Evolutionary conservation across 2,888 invertebrate species (phyloP).

Genomic region (Rotaria sp.): DNA sequence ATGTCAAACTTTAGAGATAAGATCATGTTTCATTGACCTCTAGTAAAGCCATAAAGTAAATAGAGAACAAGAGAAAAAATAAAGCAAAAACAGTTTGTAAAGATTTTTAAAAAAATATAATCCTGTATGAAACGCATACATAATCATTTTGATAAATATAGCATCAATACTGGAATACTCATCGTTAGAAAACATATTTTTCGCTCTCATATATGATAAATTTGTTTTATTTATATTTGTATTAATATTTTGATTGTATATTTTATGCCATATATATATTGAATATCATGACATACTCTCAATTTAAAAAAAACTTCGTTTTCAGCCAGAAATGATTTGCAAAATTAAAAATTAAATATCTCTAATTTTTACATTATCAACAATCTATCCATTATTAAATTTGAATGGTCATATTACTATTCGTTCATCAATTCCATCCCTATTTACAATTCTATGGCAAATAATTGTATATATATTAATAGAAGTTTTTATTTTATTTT

Average conservation of each 20-base stretch:
- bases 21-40: too few species aligned
- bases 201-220: too few species aligned
- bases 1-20: too few species aligned
- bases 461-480: not conserved
- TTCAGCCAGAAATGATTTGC: not conserved
- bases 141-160: too few species aligned
- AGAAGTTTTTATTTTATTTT: not conserved
- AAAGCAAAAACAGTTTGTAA: too few species aligned
- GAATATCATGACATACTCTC: not conserved
- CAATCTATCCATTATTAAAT: not conserved
- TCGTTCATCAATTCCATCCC: not conserved
- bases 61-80: too few species aligned
- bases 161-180: too few species aligned
- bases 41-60: too few species aligned
- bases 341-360: not conserved
- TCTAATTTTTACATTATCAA: not conserved
- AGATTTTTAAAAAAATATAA: too few species aligned
- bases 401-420: not conserved
- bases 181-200: too few species aligned
- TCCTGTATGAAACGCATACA: too few species aligned
- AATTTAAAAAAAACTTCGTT: slow-evolving; percentile 1
- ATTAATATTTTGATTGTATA: not conserved
- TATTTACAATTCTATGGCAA: slow-evolving; percentile 11
- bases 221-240: not conserved
- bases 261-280: not conserved